Evolutionary conservation across 2,113 vertebrate genomes (phyloP), one percentile per base, ranked within the genome.

Genomic region (Toxostoma redivivum): DNA sequence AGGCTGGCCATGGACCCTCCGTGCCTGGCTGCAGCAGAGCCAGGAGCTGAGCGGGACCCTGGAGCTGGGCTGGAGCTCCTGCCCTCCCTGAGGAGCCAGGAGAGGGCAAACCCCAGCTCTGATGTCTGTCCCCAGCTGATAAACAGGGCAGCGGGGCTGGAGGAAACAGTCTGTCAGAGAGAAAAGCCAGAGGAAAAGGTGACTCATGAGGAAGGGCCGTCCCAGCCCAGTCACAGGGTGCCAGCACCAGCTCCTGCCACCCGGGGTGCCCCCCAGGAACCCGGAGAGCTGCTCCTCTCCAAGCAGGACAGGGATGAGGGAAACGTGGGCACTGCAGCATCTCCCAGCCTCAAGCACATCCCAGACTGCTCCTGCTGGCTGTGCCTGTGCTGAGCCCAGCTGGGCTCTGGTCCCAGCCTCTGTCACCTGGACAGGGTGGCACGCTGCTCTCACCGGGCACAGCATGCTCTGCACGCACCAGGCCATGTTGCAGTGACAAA

Each of bases 131-230:
- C 53, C 14, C 86, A 50, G 90, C 82, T 94, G 95, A 93, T 62
- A 93, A 95, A 66, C 3, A 22, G 57, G 31, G 40, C 31, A 67
- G 33, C 2, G 5, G 10, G 73, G 12, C 88, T 27, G 76, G 8
- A 80, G 85, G 88, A 85, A 92, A 58, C 58, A 58, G 67, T 14
- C 30, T 21, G 61, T 71, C 58, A 56, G 82, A 84, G 71, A 66
- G 73, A 61, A 74, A 92, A 84, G 81, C 56, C 90, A 89, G 76
- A 74, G 92, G 90, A 81, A 91, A 94, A 47, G 74, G 33, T 85
- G 92, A 92, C 50, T 92, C 85, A 86, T 10, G 71, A 37, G 86
- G 21, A 45, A 17, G 83, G 67, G 88, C 71, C 86, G 66, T 77
- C 94, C 38, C 1, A 54, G 56, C 35, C 17, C 16, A 28, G 86